Evolutionary conservation across 2,888 invertebrate species (phyloP).

Genomic region (Athetis lepigone): DNA sequence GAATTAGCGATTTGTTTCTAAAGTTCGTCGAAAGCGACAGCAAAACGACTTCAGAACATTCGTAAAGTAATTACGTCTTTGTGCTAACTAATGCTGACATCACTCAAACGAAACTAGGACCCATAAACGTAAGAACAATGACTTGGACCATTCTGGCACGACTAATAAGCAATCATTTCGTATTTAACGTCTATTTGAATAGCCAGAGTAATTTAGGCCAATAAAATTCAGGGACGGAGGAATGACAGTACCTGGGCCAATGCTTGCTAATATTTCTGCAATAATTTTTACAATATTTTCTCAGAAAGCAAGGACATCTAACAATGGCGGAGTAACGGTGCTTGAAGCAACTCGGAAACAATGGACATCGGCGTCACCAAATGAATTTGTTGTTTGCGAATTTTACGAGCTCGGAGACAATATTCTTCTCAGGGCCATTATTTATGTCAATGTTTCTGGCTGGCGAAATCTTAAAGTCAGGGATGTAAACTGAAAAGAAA

Average conservation of each 20-base stretch:
- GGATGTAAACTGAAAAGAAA: background rate
- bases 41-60: conserved; percentile 42
- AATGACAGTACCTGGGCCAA: conserved; percentile 48
- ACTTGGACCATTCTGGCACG: conserved; percentile 45
- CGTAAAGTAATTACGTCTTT: conserved; percentile 47
- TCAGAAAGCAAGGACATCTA: conserved; percentile 56
- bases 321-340: conserved; percentile 65
- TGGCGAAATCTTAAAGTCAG: conserved; percentile 21
- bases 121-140: conserved; percentile 53
- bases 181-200: conserved; percentile 63
- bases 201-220: conserved; percentile 66
- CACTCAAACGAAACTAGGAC: conserved; percentile 47
- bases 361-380: conserved; percentile 62
- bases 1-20: conserved; percentile 32
- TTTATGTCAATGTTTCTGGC: conserved; percentile 36
- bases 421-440: conserved; percentile 40
- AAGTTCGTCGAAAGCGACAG: conserved; percentile 34
- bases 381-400: conserved; percentile 65
- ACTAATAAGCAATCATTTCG: conserved; percentile 58
- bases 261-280: conserved; percentile 57
- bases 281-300: conserved; percentile 55
- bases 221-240: conserved; percentile 58
- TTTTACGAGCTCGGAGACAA: conserved; percentile 54
- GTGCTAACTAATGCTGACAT: conserved; percentile 53
- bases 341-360: conserved; percentile 60